phyloP scores from a whole-genome alignment of 2,888 invertebrate genomes.

The Caenorhabditis virilis region DNA sequence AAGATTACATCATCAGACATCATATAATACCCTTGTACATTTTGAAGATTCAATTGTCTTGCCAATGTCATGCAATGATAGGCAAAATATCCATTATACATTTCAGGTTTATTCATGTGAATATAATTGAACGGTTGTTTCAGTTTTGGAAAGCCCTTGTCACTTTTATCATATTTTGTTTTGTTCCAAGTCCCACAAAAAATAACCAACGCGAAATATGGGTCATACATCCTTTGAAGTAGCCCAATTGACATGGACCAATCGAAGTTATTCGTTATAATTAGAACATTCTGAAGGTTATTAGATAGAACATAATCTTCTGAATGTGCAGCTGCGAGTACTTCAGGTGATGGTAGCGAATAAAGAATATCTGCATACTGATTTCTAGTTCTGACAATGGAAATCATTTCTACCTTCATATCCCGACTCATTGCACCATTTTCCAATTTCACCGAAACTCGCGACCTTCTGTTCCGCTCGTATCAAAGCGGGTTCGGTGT shows the following conservation, averaged over 20 bases:
- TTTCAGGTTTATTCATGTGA: constrained; percentile 27
- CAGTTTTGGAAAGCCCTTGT: background rate
- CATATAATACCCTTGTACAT: constrained; percentile 23
- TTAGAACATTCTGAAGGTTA: constrained; percentile 10
- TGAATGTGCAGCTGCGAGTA: constrained; percentile 7
- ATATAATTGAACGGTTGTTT: constrained; percentile 19
- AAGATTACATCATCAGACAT: constrained; percentile 27
- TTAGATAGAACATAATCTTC: constrained; percentile 1
- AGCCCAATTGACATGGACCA: constrained; percentile 19
- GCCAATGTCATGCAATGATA: constrained; percentile 28
- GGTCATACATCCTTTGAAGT: constrained; percentile 26
- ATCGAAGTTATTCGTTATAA: constrained; percentile 22
- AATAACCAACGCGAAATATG: constrained; percentile 28
- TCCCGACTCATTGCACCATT: too few species aligned
- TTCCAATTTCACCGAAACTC: too few species aligned
- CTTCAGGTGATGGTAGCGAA: constrained; percentile 6
- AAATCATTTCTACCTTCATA: too few species aligned
- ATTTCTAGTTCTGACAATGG: too few species aligned
- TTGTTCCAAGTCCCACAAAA: constrained; percentile 31
- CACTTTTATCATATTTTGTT: background rate
- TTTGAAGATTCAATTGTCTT: constrained; percentile 16
- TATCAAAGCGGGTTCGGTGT: too few species aligned
- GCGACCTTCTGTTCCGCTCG: too few species aligned
- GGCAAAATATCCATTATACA: constrained; percentile 10
- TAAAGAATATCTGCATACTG: background rate